These are phyloP conservation scores for Cheumatopsyche charites DNA, from an alignment of 1,140 invertebrate genomes.

Conservation along the genomic window DNA sequence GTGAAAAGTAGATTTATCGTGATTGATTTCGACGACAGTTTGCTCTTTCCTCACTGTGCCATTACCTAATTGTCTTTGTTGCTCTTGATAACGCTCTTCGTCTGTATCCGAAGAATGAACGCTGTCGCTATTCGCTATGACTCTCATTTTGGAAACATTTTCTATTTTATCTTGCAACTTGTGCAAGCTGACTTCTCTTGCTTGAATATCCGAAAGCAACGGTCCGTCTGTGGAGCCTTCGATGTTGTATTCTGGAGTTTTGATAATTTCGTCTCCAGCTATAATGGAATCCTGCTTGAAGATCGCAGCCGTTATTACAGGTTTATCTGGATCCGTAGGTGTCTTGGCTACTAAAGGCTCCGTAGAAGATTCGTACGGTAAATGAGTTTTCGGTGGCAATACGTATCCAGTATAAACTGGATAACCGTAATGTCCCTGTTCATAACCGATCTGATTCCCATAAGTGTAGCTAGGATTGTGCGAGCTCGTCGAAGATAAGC, in stretches of 20 bases:
- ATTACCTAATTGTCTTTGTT: conserved; percentile 46
- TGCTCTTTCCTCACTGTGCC: conserved; percentile 45
- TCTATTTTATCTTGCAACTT: conserved; percentile 57
- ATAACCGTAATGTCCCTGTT: conserved; percentile 73
- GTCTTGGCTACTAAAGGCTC: conserved; percentile 58
- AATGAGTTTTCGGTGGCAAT: conserved; percentile 53
- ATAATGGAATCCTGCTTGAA: conserved; percentile 67
- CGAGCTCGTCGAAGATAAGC: conserved; percentile 71
- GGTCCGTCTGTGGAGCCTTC: conserved; percentile 60
- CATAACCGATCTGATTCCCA: conserved; percentile 77
- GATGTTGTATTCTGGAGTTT: conserved; percentile 58
- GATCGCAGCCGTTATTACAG: conserved; percentile 70
- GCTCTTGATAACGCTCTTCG: conserved; percentile 45
- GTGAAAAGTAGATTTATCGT: conserved; percentile 53
- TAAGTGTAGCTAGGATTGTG: conserved; percentile 76
- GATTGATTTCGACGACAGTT: conserved; percentile 52
- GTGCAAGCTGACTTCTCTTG: conserved; percentile 58
- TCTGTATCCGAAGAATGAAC: conserved; percentile 44
- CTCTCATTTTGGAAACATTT: conserved; percentile 32
- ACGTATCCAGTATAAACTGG: conserved; percentile 65
- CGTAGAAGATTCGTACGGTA: conserved; percentile 61
- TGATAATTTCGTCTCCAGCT: conserved; percentile 54
- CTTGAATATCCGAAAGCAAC: conserved; percentile 60
- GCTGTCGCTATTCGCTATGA: conserved; percentile 55
- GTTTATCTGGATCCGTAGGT: conserved; percentile 64